phyloP scores from a whole-genome alignment of 2,113 vertebrate species.

The Sinocyclocheilus anshuiensis region DNA sequence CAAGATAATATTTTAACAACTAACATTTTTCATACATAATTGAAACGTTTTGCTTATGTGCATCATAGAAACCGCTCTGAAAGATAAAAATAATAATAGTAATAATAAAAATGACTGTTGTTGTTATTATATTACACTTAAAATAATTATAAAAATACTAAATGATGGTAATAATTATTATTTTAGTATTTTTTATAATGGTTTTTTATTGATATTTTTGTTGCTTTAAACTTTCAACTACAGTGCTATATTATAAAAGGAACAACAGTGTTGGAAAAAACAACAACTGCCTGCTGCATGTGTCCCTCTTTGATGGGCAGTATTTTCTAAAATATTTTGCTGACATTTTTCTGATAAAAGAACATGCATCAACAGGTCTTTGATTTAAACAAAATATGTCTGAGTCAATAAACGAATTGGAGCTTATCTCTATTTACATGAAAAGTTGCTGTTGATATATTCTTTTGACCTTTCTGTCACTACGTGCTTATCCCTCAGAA shows the following conservation, averaged over 20 bases:
- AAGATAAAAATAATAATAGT: too few relatives aligned
- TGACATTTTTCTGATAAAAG: neutral
- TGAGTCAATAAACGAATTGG: neutral
- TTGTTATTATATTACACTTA: too few relatives aligned
- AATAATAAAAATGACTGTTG: too few relatives aligned
- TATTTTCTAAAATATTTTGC: neutral
- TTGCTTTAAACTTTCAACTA: too few relatives aligned
- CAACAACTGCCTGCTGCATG: neutral
- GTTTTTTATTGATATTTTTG: too few relatives aligned
- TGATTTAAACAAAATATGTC: neutral
- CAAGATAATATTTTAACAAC: too few relatives aligned
- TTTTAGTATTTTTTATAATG: too few relatives aligned
- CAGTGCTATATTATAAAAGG: neutral
- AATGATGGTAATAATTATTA: too few relatives aligned
- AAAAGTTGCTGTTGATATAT: neutral
- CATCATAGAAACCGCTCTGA: too few relatives aligned
- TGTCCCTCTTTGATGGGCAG: neutral
- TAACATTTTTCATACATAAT: too few relatives aligned
- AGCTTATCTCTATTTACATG: neutral
- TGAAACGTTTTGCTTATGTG: too few relatives aligned
- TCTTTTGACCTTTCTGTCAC: neutral
- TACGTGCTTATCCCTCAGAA: slow-evolving; percentile 19
- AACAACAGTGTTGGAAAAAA: neutral
- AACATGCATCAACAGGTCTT: neutral
- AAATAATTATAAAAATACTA: too few relatives aligned